Evolutionary conservation across 2,797 vertebrate genomes (phyloP).

Genomic region (Acanthurus tractus): DNA sequence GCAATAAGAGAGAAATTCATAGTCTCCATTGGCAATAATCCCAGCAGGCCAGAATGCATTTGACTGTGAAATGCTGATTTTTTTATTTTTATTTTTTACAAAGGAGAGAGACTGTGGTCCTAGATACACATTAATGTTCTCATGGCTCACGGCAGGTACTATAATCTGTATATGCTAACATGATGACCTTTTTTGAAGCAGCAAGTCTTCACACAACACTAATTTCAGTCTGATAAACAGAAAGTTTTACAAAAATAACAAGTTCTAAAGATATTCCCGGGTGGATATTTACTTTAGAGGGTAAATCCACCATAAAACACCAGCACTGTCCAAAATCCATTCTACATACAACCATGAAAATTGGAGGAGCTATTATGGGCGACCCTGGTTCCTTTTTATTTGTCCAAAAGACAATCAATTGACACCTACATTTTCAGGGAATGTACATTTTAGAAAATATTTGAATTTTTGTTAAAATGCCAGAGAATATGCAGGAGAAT

Average conservation of each 20-base stretch:
- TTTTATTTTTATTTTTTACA: constrained; percentile 2
- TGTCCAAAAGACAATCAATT: background rate
- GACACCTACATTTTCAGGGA: too few species aligned
- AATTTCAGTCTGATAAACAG: background rate
- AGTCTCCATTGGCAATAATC: constrained; percentile 12
- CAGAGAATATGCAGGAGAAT: background rate
- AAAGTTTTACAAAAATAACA: background rate
- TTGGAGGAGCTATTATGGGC: background rate
- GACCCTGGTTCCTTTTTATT: background rate
- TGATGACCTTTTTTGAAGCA: background rate
- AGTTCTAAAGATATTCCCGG: background rate
- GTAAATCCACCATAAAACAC: constrained; percentile 1
- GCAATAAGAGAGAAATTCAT: constrained; percentile 32
- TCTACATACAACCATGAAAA: too few species aligned
- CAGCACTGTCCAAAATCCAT: background rate
- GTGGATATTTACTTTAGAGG: background rate
- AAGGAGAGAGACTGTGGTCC: background rate
- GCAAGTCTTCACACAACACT: constrained; percentile 2
- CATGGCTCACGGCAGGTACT: background rate
- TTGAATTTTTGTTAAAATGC: background rate
- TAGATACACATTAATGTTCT: background rate
- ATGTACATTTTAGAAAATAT: background rate
- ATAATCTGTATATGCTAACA: background rate
- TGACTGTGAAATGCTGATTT: constrained; percentile 9
- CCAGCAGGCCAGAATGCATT: constrained; percentile 30